Base-by-base conservation (phyloP, 1,140 invertebrate species). In the Drosophila grimshawi region DNA sequence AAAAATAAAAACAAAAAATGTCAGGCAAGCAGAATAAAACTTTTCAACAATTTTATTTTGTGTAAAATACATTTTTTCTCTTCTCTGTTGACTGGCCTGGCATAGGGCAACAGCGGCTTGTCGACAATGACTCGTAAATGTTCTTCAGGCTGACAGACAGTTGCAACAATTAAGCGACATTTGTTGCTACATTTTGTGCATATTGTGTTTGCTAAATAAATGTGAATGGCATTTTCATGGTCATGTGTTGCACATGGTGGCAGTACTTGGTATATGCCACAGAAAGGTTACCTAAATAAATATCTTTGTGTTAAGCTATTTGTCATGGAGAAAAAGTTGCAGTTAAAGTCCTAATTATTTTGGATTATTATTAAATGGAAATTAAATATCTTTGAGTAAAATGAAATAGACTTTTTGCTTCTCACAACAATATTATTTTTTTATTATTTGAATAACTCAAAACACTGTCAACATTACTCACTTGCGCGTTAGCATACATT, bases 151-250 rank as follows among this genome's bases (percentile, higher is more conserved):
- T 81, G 62, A 76, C 80, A 78, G 67, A 79, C 78, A 79, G 80
- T 76, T 82, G 66, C 76, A 82, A 82, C 66, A 82, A 81, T 77
- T 77, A 75, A 76, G 78, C 73, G 78, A 76, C 78, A 80, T 70
- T 80, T 81, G 72, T 69, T 76, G 78, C 46, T 60, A 78, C 76
- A 75, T 72, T 70, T 63, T 59, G 41, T 52, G 75, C 56, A 49
- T 69, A 46, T 78, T 74, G 63, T 48, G 43, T 74, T 53, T 41
- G 52, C 52, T 46, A 37, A 53, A 63, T 63, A 63, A 67, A 67
- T 67, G 53, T 27, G 33, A 56, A 41, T 33, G 53, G 57, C 53
- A 67, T 51, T 62, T 51, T 33, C 56, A 59, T 19, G 30, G 41
- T 11, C 30, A 5, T 8, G n/a, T n/a, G 3, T 3, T 4, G 3